Conservation (phyloP, 53 echinoderm and acorn worm genomes). For the Paelopatides confundens region DNA sequence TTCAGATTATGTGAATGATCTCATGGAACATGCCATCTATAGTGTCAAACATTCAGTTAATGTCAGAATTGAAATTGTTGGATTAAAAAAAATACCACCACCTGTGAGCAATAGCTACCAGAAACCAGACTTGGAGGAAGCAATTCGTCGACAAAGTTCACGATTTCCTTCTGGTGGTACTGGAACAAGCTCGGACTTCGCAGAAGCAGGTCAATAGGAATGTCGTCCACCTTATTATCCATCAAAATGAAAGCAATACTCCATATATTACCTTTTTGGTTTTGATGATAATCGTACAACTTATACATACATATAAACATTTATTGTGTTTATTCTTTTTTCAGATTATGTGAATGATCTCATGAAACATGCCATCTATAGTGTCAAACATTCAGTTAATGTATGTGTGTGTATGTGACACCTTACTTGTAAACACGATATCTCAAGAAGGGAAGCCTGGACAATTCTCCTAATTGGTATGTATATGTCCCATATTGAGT, state of each 20-base stretch:
- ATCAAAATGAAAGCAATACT: too few relatives aligned
- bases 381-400: neutral
- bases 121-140: constrained; percentile 10
- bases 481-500: too few relatives aligned
- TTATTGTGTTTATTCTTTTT: neutral
- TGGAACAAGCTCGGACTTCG: neutral
- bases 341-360: constrained; percentile 32
- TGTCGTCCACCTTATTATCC: too few relatives aligned
- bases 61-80: neutral
- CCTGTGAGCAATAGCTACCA: neutral
- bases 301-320: neutral
- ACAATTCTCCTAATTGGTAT: too few relatives aligned
- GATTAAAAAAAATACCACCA: neutral
- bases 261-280: too few relatives aligned
- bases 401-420: too few relatives aligned
- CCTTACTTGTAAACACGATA: too few relatives aligned
- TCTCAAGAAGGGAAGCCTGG: too few relatives aligned
- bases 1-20: constrained; percentile 29
- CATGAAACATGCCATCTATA: neutral
- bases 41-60: neutral
- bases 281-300: too few relatives aligned
- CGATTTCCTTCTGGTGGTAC: neutral
- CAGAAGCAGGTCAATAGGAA: neutral
- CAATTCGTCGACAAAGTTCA: constrained; percentile 1
- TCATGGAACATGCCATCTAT: neutral